Evolutionary conservation across 1,140 invertebrate genomes (phyloP).

Genomic region (Microplitis demolitor): DNA sequence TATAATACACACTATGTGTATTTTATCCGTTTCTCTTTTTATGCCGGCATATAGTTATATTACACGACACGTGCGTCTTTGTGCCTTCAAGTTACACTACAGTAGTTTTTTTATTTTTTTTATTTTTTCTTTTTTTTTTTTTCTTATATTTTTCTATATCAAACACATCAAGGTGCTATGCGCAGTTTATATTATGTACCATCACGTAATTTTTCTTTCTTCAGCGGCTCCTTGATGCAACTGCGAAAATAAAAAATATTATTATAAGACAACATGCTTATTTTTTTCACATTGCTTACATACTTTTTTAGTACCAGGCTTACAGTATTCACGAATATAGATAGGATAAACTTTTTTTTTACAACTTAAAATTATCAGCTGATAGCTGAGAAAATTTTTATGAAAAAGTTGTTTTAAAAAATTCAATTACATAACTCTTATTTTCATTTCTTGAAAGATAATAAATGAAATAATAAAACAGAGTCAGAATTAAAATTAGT

Average conservation of each 20-base stretch:
- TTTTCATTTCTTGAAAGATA: no score
- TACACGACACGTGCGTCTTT: slow-evolving; percentile 16
- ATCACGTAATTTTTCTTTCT: slow-evolving; percentile 2
- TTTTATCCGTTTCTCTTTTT: slow-evolving; percentile 13
- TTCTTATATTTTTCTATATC: not conserved
- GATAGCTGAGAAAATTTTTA: no score
- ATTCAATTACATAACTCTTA: no score
- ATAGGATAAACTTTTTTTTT: not conserved
- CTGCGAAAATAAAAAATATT: not conserved
- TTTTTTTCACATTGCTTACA: not conserved
- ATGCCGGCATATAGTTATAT: not conserved
- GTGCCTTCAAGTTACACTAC: not conserved
- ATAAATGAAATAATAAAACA: no score
- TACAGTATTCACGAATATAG: not conserved
- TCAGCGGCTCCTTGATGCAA: not conserved
- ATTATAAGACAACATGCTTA: not conserved
- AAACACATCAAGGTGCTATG: not conserved
- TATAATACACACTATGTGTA: not conserved
- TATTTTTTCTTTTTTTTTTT: not conserved
- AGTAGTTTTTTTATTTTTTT: not conserved
- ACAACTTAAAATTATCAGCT: no score
- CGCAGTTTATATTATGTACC: not conserved
- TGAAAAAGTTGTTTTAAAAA: no score
- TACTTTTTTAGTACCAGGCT: not conserved
- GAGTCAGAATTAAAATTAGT: no score